Base-by-base conservation (phyloP, 1,140 invertebrate genomes). In the Leguminivora glycinivorella region DNA sequence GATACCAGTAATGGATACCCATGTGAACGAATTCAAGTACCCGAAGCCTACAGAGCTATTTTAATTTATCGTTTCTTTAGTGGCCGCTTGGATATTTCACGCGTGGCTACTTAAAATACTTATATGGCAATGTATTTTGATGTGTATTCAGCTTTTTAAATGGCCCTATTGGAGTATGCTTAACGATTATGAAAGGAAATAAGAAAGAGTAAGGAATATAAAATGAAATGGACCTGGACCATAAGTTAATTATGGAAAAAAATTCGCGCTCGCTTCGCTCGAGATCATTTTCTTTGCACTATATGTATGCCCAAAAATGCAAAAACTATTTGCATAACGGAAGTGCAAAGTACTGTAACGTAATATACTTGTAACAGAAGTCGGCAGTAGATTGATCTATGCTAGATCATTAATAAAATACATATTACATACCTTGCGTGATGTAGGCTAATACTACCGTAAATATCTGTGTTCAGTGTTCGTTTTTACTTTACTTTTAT, bases 11-110 rank as follows among this genome's bases (percentile, higher is more conserved):
- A 72, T 76, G 63, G 69, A 71, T 71, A 75, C 43, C 68, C 47
- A 75, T 75, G 72, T 67, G 76, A 76, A 79, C 74, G 60, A 77
- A 76, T 72, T 79, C 73, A 81, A 84, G 79, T 83, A 75, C 71
- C 67, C 70, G 56, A 71, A 77, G 75, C 68, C 52, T 68, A 76
- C 72, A 70, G 68, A 81, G 75, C 70, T 84, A 81, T 81, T 83
- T 83, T 82, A 82, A 81, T 79, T 67, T 81, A 77, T 73, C 69
- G 70, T 75, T 77, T 69, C 70, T 78, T 75, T 70, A 77, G 73
- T 75, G 76, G 78, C 71, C 56, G 22, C 80, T 80, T 40, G 68
- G 81, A 68, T 31, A 68, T 72, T 75, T 80, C 71, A 73, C 73
- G 67, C 70, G 26, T 73, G 71, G 67, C 68, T 75, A 60, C 71